Percentiles rank a stretch among this genome's conserved stretches.
Evolutionary conservation across 2,113 vertebrate species (phyloP).

Genomic region (Archocentrus centrarchus): DNA sequence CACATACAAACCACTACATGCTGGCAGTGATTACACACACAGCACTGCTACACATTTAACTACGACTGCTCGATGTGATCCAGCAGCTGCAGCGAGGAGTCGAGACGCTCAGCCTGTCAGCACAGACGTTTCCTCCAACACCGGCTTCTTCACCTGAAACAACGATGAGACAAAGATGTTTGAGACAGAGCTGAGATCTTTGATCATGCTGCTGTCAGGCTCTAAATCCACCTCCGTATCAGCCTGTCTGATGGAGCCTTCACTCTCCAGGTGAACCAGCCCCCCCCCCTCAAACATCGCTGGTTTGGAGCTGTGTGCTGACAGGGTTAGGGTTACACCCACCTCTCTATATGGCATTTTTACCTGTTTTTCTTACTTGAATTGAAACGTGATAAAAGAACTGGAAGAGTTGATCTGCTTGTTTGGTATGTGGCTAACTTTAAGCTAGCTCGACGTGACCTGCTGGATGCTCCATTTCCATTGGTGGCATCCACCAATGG

Average conservation of each 20-base stretch:
- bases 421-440: too few relatives aligned
- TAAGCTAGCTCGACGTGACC: background rate
- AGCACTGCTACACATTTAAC: background rate
- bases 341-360: too few relatives aligned
- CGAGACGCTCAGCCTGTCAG: conserved; percentile 25
- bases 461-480: background rate
- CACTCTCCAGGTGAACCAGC: too few relatives aligned
- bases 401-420: too few relatives aligned
- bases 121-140: conserved; percentile 28
- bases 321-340: too few relatives aligned
- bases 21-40: background rate
- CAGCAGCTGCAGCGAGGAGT: background rate
- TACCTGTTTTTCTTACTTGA: too few relatives aligned
- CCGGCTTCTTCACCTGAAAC: conserved; percentile 43
- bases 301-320: too few relatives aligned
- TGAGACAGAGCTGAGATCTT: background rate
- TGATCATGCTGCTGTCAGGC: background rate
- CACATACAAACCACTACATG: background rate
- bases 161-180: background rate
- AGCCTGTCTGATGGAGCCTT: too few relatives aligned
- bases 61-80: fast-evolving
- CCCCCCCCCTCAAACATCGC: too few relatives aligned
- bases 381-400: too few relatives aligned
- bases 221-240: background rate
- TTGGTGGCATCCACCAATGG: too few relatives aligned